Evolutionary conservation across 2,113 vertebrate species (phyloP).

Genomic region (Chloropsis cyanopogon): DNA sequence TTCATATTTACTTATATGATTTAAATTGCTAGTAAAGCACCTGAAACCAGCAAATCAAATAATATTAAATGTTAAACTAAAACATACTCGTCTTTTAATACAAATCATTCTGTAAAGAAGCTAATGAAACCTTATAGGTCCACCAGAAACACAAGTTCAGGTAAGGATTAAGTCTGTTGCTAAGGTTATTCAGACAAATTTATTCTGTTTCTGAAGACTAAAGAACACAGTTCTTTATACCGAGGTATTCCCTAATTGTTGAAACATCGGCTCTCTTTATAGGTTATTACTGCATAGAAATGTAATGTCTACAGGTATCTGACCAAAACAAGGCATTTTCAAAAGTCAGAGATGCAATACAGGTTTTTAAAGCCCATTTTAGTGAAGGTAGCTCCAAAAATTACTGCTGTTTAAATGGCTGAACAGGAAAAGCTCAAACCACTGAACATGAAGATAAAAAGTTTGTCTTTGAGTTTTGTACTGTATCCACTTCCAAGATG

Average conservation of each 20-base stretch:
- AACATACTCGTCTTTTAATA: neutral
- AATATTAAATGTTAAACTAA: neutral
- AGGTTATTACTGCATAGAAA: neutral
- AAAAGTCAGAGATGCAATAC: neutral
- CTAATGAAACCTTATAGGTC: neutral
- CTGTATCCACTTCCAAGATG: neutral
- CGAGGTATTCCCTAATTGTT: neutral
- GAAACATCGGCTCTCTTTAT: neutral
- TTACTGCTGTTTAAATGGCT: neutral
- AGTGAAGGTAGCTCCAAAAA: neutral
- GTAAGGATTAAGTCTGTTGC: neutral
- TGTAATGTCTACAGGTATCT: neutral
- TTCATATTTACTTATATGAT: neutral
- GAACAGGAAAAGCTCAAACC: neutral
- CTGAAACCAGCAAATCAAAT: neutral
- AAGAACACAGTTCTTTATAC: neutral
- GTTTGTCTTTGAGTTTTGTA: neutral
- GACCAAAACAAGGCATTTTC: neutral
- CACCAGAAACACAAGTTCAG: neutral
- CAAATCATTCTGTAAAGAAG: neutral
- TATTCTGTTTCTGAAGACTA: neutral
- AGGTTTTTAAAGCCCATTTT: neutral
- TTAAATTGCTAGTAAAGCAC: neutral
- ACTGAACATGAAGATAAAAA: neutral
- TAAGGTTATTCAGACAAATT: neutral